Evolutionary conservation across 2,113 vertebrate genomes (phyloP), one percentile per base, ranked within the genome.

Genomic region (Orycteropus afer): DNA sequence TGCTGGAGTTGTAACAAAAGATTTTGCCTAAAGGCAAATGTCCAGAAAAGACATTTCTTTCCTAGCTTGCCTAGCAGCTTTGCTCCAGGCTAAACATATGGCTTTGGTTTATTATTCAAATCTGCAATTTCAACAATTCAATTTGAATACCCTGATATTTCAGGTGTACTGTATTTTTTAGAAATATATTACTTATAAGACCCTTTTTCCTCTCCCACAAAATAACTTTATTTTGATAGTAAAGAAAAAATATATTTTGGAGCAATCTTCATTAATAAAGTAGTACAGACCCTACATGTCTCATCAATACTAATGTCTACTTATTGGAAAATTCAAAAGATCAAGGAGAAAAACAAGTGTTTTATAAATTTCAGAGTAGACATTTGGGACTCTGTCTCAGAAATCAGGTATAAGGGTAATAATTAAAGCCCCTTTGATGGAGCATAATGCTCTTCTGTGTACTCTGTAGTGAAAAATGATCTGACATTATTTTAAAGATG

Each of bases 1-100:
- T 77, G 42, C 0, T 32, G 40, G 27, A 29, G 20, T 47, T 96
- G 18, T 86, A 91, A 92, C 49, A 86, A 94, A 95, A 65, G 47
- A 0, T 87, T 91, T 86, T 97, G 96, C 96, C 97, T 90, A 34
- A 73, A 93, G 97, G 95, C 97, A 95, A 57, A 95, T 94, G 55
- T 91, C 92, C 88, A 18, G 25, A 29, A 93, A 93, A 97, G 71
- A 55, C 0, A 78, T 57, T 69, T 78, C 18, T 76, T 45, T 61
- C 78, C 76, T 80, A 82, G 17, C 34, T 1, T 86, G 89, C 92
- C 93, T 47, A 12, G 3, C 8, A 92, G 53, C 93, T 92, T 94
- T 94, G 89, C 95, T 94, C 49, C 78, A 96, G 91, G 85, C 96
- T 89, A 96, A 96, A 92, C 25, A 95, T 47, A 74, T 47, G 23